Evolutionary conservation across 1,140 invertebrate genomes (phyloP), one percentile per base, ranked within the genome.

Genomic region (Zophobas morio): DNA sequence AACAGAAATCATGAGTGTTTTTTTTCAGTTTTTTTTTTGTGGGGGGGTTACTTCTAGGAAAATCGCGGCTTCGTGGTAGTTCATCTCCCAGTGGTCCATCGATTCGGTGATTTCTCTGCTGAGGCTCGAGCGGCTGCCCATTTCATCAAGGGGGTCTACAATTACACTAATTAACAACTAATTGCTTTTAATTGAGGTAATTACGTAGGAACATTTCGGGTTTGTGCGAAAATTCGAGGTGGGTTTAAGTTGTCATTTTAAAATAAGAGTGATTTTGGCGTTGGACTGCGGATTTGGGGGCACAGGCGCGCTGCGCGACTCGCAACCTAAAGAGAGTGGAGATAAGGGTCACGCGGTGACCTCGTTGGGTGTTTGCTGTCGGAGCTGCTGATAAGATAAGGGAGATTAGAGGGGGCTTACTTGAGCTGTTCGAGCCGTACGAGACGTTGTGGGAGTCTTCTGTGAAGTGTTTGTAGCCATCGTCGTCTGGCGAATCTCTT

Each of bases 51-150:
- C 93, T 88, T 95, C 93, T 82, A 95, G 88, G 87, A 94, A 96
- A 83, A 96, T 96, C 66, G 95, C 93, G 53, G 95, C 95, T 85
- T 97, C 96, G 83, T 96, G 93, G 86, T 96, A 97, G 86, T 96
- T 96, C 91, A 96, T 94, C 84, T 95, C 92, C 95, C 95, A 96
- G 80, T 92, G 91, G 82, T 90, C 84, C 2, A 56, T 42, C 39
- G 75, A 75, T 3, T 78, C 80, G 35, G 36, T 71, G 6, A 46
- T 80, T 56, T 86, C 83, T 49, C 84, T 78, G 73, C 81, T 83
- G 32, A 87, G 81, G 70, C 83, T 87, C 1, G 85, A 86, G 70
- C 84, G 80, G 60, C 85, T 87, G 0, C 86, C 86, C 82, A 87
- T 87, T 79, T 87, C 86, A 77, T 86, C 82, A 76, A 82, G 77